Conservation (phyloP, 1,140 invertebrate genomes). For the Forficula auricularia region DNA sequence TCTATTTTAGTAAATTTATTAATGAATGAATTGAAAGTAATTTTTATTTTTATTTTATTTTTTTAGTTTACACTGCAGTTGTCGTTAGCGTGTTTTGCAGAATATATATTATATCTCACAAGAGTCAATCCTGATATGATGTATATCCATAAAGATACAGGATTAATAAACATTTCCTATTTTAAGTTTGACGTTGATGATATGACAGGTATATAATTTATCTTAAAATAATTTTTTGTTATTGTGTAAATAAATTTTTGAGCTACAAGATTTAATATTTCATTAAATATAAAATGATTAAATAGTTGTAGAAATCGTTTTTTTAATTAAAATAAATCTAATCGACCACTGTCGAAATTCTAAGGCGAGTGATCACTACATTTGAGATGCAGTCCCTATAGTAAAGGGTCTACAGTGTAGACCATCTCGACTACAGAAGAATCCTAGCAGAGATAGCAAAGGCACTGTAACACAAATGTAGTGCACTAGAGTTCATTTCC, state of each 20-base stretch:
- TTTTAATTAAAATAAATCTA: constrained; percentile 2
- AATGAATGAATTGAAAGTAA: too few relatives aligned
- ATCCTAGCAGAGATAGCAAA: too few relatives aligned
- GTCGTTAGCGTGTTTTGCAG: constrained; percentile 71
- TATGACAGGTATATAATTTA: constrained; percentile 40
- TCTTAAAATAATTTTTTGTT: too few relatives aligned
- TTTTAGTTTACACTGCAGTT: constrained; percentile 76
- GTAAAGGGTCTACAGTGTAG: too few relatives aligned
- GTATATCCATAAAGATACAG: constrained; percentile 92
- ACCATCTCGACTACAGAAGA: too few relatives aligned
- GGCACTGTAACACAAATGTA: too few relatives aligned
- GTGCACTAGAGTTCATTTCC: too few relatives aligned
- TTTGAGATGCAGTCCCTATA: too few relatives aligned
- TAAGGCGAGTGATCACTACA: too few relatives aligned
- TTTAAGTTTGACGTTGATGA: constrained; percentile 95
- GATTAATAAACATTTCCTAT: constrained; percentile 84
- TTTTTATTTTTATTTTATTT: background rate
- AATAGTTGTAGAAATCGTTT: constrained; percentile 1
- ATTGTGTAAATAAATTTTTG: constrained; percentile 8
- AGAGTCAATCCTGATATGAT: constrained; percentile 93
- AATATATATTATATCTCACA: constrained; percentile 86
- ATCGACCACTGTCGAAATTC: too few relatives aligned
- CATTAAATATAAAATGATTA: background rate
- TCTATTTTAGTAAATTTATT: too few relatives aligned
- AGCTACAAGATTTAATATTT: background rate